Evolutionary conservation across 2,797 vertebrate genomes (phyloP), one percentile per base, ranked within the genome.

Genomic region (Scarus forsteni): DNA sequence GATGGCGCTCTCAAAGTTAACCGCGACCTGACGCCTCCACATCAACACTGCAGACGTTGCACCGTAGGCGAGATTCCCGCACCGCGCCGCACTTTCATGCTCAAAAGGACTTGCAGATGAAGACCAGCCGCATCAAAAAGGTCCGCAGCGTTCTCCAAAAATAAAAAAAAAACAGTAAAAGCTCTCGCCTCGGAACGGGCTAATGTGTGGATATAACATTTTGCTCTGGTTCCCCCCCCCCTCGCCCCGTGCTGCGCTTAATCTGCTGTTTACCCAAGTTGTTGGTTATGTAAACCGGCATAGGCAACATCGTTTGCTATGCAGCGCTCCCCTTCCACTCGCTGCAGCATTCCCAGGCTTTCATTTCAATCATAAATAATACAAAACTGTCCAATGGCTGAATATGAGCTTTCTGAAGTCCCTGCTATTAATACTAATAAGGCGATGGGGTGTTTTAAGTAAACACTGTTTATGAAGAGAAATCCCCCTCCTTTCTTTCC

Each of bases 391-490:
- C 92, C 92, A 88, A 90, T 89, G 89, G 86, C 88, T 77, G 89
- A 92, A 93, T 94, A 89, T 74, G 68, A 90, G 89, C 87, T 91
- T 88, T 94, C 90, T 92, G 94, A 94, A 93, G 93, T 92, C 77
- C 38, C 86, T 83, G 87, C 81, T 92, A 93, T 94, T 93, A 95
- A 94, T 95, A 95, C 92, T 94, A 93, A 94, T 94, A 85, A 94
- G 92, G 86, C 80, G 27, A 80, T 64, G 83, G 79, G 78, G 77
- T 83, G 81, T 83, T 87, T 85, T 83, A 84, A 89, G 92, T 92
- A 92, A 90, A 91, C 85, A 89, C 70, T 91, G 85, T 93, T 93
- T 92, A 89, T 90, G 85, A 90, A 70, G 61, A 66, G 73, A 87
- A 82, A 57, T n/a, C 45, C 54, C 38, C 38, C 35, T 42, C 60